Base-by-base conservation (phyloP, 2,888 invertebrate genomes). In the Arge pagana region DNA sequence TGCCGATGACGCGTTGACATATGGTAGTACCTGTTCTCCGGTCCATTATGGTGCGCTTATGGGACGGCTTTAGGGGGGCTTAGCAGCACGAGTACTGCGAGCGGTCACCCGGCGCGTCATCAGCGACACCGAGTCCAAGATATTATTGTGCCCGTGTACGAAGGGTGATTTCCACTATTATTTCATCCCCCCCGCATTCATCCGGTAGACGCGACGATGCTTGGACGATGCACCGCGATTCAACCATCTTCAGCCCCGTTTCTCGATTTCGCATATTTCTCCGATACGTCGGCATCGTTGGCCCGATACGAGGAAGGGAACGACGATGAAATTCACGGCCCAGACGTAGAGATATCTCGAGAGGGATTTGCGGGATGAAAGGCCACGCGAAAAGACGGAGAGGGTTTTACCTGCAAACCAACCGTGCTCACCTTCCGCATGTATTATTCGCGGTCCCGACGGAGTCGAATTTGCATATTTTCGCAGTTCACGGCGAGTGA, bases 1-100 rank as follows among this genome's bases (percentile, higher is more conserved):
- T 67, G 51, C 65, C 53, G 57, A 37, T 23, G 41, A 48, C 36
- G 45, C 57, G 58, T 50, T 55, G 67, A 67, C 74, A 73, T 74
- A 73, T 73, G 72, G 74, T 70, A 57, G 60, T 74, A 74, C 74
- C 74, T 72, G 73, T 71, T 72, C 64, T 62, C 66, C 61, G 56
- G 65, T 59, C 71, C 63, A 71, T 73, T 73, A 74, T 72, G 72
- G 66, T 71, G 66, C 64, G 67, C 65, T 65, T 65, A 62, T 64
- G 33, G 64, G 72, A 7, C 21, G 33, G 67, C 67, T 60, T 71
- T 66, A 66, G 68, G 64, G 61, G 68, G 62, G 65, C 67, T 68
- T 66, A 70, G 59, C 62, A 49, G 62, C 48, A 30, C 53, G 61
- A 64, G 70, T 63, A 41, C 58, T 53, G 53, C 59, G 67, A n/a